phyloP scores from a whole-genome alignment of 2,888 invertebrate species.

The Sphaerophoria taeniata region DNA sequence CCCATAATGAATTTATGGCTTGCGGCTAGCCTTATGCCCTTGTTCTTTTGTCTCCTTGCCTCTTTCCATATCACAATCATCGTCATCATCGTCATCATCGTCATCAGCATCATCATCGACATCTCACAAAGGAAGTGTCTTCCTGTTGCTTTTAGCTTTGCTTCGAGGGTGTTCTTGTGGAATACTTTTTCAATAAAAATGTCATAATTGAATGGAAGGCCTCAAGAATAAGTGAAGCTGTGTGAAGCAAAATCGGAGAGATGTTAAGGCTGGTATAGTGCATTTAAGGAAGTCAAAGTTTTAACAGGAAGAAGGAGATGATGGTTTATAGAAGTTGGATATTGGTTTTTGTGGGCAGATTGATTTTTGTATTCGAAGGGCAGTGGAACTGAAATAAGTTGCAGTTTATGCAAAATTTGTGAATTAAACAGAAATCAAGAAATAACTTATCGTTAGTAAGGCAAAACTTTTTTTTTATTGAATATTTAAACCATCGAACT shows the following conservation, averaged over 20 bases:
- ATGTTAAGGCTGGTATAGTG: background rate
- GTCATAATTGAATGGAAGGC: slow-evolving; percentile 54
- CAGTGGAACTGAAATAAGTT: background rate
- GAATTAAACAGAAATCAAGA: background rate
- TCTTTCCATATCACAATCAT: too few species aligned
- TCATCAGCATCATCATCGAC: slow-evolving; percentile 23
- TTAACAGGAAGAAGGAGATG: background rate
- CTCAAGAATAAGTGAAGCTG: slow-evolving; percentile 20
- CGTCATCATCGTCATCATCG: slow-evolving; percentile 14
- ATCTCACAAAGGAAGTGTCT: slow-evolving; percentile 28
- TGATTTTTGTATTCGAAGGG: background rate
- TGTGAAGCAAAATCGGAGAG: background rate
- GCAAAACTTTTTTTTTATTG: too few species aligned
- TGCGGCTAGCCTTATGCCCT: slow-evolving; percentile 45
- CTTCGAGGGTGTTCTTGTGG: slow-evolving; percentile 31
- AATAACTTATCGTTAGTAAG: too few species aligned
- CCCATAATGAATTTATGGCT: slow-evolving; percentile 54
- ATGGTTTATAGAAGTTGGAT: slow-evolving; percentile 4
- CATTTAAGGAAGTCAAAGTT: slow-evolving; percentile 11
- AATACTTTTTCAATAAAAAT: slow-evolving; percentile 36
- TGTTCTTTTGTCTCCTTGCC: background rate
- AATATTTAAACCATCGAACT: too few species aligned
- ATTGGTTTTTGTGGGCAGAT: slow-evolving; percentile 10
- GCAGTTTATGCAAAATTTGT: background rate
- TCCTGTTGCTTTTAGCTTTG: slow-evolving; percentile 17